These are phyloP conservation scores for Melanotaenia parkinsoni DNA, from an alignment of 2,797 vertebrate species.

Conservation along the genomic window DNA sequence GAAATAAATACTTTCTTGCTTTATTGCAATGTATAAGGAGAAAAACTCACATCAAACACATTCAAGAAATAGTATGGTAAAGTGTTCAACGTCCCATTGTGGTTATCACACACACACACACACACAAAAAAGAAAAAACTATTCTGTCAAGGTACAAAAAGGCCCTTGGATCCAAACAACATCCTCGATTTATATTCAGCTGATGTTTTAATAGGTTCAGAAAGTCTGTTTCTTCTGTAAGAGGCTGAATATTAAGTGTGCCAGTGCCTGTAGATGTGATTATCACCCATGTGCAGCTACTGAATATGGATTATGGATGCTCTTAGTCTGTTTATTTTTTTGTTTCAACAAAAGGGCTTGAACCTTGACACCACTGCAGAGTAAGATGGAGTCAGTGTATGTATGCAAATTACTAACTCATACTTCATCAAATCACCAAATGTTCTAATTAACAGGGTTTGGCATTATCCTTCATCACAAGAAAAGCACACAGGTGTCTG, in stretches of 20 bases:
- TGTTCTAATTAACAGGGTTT: neutral
- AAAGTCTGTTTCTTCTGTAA: constrained; percentile 44
- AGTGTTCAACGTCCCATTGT: constrained; percentile 24
- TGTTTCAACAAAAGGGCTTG: constrained; percentile 10
- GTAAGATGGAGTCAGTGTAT: neutral
- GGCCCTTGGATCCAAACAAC: constrained; percentile 47
- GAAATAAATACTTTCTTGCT: neutral
- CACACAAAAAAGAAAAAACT: neutral
- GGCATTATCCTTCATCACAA: neutral
- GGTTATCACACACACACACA: neutral
- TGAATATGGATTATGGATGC: constrained; percentile 59
- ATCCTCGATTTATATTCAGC: constrained; percentile 61
- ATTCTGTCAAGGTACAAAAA: constrained; percentile 23
- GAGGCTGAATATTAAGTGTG: constrained; percentile 56
- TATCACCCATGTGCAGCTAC: constrained; percentile 51
- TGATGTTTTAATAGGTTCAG: constrained; percentile 49
- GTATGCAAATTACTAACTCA: neutral
- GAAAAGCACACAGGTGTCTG: neutral
- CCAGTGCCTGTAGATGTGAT: constrained; percentile 44
- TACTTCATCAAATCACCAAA: neutral
- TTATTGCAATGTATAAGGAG: constrained; percentile 9
- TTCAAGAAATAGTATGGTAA: constrained; percentile 1
- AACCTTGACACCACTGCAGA: neutral
- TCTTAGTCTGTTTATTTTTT: constrained; percentile 17
- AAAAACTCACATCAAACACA: neutral